Evolutionary conservation across 2,113 vertebrate genomes (phyloP), one percentile per base, ranked within the genome.

Genomic region (Catagonus wagneri): DNA sequence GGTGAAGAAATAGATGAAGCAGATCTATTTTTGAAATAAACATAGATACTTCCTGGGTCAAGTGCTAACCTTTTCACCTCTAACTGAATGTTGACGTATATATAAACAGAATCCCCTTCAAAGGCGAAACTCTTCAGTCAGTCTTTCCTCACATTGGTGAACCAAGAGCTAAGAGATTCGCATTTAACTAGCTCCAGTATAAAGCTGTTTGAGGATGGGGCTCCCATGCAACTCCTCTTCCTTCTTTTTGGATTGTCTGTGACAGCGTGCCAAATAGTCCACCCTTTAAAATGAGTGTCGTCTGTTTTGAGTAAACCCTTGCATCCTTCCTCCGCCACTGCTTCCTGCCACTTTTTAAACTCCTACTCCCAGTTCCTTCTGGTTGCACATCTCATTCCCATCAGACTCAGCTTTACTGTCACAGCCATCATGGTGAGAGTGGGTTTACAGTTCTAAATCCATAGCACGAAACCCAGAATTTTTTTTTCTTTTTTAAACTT

Each of bases 61-160:
- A 98, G 98, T 98, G 97, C 98, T 98, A 98, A 99, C 98, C 99
- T 99, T 99, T 99, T 99, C 98, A 99, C 99, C 98, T 98, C 97
- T 65, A 97, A 94, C 95, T 98, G 97, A 97, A 98, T 98, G 98
- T 93, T 99, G 98, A 99, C 98, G 91, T 98, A 97, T 97, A 96
- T 7, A 98, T 98, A 99, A 99, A 99, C 98, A 99, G 96, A 98
- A 94, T 85, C 94, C 95, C 93, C 97, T 98, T 98, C 98, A 98
- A 99, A 98, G 98, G 97, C 97, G 88, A 98, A 98, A 98, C 96
- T 98, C 98, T 98, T 98, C 98, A 95, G 80, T 84, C 96, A 97
- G 97, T 98, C 98, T 98, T 97, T 98, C 98, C 95, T 98, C 98
- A 97, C 98, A 94, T 98, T 63, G 50, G 90, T 94, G 96, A 98